These are phyloP conservation scores for Drosophila hydei DNA, from an alignment of 1,140 invertebrate species.

Conservation along the genomic window DNA sequence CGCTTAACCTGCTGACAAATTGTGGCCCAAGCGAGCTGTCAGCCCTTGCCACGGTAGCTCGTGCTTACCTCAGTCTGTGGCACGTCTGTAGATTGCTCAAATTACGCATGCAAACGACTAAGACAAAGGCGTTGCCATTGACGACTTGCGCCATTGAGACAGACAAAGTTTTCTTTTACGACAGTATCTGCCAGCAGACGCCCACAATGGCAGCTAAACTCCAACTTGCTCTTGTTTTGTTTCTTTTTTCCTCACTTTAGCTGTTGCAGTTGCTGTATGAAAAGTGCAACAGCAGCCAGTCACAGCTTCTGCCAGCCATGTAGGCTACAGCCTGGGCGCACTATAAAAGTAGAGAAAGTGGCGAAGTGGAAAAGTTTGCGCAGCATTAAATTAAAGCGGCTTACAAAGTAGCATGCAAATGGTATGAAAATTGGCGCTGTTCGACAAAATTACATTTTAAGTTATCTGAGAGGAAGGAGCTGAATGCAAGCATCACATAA, in stretches of 20 bases:
- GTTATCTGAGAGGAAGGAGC: not conserved
- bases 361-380: conserved; percentile 67
- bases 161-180: conserved; percentile 70
- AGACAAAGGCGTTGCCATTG: conserved; percentile 47
- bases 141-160: conserved; percentile 78
- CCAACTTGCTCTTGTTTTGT: conserved; percentile 5
- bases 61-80: conserved; percentile 50
- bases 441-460: conserved; percentile 13
- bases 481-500: too few species aligned
- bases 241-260: not conserved
- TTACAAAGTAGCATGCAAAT: conserved; percentile 36
- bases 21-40: conserved; percentile 51
- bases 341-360: conserved; percentile 2
- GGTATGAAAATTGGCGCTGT: conserved; percentile 29
- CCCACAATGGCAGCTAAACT: conserved; percentile 31
- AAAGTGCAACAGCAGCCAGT: conserved; percentile 60
- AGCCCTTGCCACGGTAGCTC: conserved; percentile 4
- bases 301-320: conserved; percentile 44
- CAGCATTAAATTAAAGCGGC: conserved; percentile 37
- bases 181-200: conserved; percentile 50
- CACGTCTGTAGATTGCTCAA: conserved; percentile 51
- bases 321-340: conserved; percentile 44
- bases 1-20: conserved; percentile 70
- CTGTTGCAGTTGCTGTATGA: conserved; percentile 36
- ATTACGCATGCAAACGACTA: conserved; percentile 61